Evolutionary conservation across 2,797 vertebrate species (phyloP).

Genomic region (Hippocampus kuda): DNA sequence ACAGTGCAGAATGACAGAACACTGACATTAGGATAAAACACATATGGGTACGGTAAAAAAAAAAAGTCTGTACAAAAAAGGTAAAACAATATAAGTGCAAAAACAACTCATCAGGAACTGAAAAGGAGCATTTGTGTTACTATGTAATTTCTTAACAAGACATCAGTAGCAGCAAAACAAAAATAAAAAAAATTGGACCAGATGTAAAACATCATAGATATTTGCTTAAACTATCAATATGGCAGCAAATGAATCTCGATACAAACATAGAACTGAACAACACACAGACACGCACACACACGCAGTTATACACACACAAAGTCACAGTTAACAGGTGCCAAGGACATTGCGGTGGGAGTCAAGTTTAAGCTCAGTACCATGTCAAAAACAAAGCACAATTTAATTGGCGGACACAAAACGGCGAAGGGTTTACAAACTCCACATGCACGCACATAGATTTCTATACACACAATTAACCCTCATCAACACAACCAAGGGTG

Average conservation of each 20-base stretch:
- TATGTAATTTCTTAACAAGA: conserved; percentile 15
- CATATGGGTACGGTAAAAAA: conserved; percentile 51
- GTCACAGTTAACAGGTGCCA: conserved; percentile 70
- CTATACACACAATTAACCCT: conserved; percentile 26
- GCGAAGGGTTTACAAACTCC: conserved; percentile 49
- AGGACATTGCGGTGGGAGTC: conserved; percentile 64
- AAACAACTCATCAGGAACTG: conserved; percentile 60
- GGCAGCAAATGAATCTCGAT: conserved; percentile 65
- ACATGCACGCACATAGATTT: conserved; percentile 40
- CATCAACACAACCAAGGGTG: conserved; percentile 40
- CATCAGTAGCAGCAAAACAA: conserved; percentile 71
- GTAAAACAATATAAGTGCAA: conserved; percentile 58
- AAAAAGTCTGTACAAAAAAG: conserved; percentile 44
- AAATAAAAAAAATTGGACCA: conserved; percentile 42
- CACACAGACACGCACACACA: not conserved
- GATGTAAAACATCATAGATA: conserved; percentile 64
- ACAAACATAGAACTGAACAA: conserved; percentile 50
- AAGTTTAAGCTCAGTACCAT: conserved; percentile 68
- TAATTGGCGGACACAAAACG: conserved; percentile 55
- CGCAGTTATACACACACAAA: conserved; percentile 30
- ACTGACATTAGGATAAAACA: conserved; percentile 59
- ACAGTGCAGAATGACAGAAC: conserved; percentile 68
- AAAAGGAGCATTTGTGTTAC: conserved; percentile 55
- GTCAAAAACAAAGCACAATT: conserved; percentile 62
- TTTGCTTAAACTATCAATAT: conserved; percentile 68